Evolutionary conservation across 2,113 vertebrate genomes (phyloP).

Genomic region (Cryptomyrus ogoouensis): DNA sequence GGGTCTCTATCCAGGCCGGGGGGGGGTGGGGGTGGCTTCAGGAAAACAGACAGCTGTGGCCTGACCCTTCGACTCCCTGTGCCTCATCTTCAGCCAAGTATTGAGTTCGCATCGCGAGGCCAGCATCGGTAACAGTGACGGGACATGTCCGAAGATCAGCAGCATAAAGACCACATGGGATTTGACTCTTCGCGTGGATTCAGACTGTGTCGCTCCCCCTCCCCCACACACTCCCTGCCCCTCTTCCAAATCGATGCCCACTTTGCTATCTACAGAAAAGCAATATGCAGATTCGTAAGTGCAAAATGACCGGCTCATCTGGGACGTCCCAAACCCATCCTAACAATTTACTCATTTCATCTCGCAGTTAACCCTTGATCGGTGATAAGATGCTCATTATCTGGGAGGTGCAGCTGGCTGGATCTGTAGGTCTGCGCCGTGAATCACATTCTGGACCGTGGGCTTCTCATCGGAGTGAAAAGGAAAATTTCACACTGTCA

Average conservation of each 20-base stretch:
- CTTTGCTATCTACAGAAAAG: slow-evolving; percentile 24
- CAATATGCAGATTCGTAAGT: slow-evolving; percentile 22
- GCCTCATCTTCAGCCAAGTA: slow-evolving; percentile 54
- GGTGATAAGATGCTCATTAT: slow-evolving; percentile 63
- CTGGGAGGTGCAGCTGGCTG: slow-evolving; percentile 49
- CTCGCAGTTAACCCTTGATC: slow-evolving; percentile 55
- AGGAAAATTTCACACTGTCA: neutral
- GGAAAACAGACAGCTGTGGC: slow-evolving; percentile 56
- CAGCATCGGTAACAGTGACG: slow-evolving; percentile 43
- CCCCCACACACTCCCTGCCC: neutral
- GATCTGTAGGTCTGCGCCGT: slow-evolving; percentile 36
- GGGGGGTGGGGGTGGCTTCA: neutral
- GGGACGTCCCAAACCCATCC: slow-evolving; percentile 43
- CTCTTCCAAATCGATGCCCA: slow-evolving; percentile 33
- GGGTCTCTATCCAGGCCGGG: neutral
- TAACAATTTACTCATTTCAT: slow-evolving; percentile 56
- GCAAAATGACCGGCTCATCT: slow-evolving; percentile 1
- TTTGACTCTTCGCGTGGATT: neutral
- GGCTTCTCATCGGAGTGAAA: neutral
- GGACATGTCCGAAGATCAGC: slow-evolving; percentile 43
- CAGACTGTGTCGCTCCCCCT: neutral
- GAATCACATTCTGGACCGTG: slow-evolving; percentile 40
- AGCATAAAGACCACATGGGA: neutral
- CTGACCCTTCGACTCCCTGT: slow-evolving; percentile 55
- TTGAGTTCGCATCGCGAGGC: slow-evolving; percentile 50